Conservation (phyloP, 2,113 vertebrate species). For the Gnathonemus longibarbis region DNA sequence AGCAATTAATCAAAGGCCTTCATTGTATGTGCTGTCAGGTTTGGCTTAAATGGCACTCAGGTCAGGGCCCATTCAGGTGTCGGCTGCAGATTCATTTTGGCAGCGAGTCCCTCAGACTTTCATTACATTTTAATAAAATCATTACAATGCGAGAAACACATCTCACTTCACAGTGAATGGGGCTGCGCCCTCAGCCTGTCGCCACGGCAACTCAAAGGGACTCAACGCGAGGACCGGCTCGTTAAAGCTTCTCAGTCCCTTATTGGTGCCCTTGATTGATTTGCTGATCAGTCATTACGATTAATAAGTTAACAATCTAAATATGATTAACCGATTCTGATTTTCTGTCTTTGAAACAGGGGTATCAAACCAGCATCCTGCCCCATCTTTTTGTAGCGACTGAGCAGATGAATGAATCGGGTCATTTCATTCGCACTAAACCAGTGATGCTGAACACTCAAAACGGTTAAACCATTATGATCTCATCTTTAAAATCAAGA, state of each 20-base stretch:
- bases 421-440: background rate
- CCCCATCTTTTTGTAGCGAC: background rate
- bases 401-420: background rate
- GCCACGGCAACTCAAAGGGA: background rate
- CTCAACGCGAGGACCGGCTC: background rate
- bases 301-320: background rate
- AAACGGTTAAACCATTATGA: background rate
- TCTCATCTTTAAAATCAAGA: background rate
- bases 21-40: conserved; percentile 25
- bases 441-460: background rate
- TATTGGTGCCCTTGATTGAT: background rate
- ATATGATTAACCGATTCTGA: background rate
- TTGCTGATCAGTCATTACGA: background rate
- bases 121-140: conserved; percentile 22
- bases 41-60: conserved; percentile 23
- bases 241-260: background rate
- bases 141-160: conserved; percentile 8
- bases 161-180: background rate
- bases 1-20: conserved; percentile 22
- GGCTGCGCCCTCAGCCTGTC: background rate
- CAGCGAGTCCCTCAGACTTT: background rate
- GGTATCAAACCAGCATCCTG: background rate
- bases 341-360: background rate
- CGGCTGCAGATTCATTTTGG: conserved; percentile 23
- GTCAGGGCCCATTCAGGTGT: background rate